A percentile compares a stretch with the other conserved stretches of the same genome.
Conservation (phyloP, 2,888 invertebrate species). For the Dinocampus coccinellae region DNA sequence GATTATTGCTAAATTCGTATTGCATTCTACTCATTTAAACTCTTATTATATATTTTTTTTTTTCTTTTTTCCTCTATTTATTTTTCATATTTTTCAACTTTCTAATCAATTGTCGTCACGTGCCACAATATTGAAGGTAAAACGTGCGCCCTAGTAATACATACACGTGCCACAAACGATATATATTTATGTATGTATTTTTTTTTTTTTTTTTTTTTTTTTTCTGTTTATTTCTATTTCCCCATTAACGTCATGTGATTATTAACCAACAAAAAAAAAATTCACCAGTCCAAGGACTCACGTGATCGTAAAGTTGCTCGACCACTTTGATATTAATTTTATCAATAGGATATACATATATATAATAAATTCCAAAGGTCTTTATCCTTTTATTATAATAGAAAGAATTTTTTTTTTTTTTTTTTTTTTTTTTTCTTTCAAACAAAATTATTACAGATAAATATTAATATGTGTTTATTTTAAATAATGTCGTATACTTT, state of each 20-base stretch:
- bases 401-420: neutral
- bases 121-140: constrained; percentile 19
- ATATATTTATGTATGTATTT: too few species aligned
- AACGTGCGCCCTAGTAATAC: neutral
- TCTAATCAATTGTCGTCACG: constrained; percentile 37
- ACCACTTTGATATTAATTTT: neutral
- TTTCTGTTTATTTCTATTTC: neutral
- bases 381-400: neutral
- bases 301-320: neutral
- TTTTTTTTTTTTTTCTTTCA: neutral
- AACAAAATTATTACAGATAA: neutral
- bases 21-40: neutral
- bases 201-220: too few species aligned
- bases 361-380: neutral
- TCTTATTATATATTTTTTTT: neutral
- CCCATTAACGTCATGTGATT: neutral
- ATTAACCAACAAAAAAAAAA: neutral
- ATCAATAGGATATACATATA: neutral
- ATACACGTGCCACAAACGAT: neutral
- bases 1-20: neutral
- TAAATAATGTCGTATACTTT: neutral
- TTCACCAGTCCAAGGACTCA: neutral
- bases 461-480: neutral
- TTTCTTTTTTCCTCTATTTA: neutral
- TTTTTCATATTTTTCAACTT: constrained; percentile 24